Evolutionary conservation across 2,888 invertebrate species (phyloP), one percentile per base, ranked within the genome.

Genomic region (Melanophora roralis): DNA sequence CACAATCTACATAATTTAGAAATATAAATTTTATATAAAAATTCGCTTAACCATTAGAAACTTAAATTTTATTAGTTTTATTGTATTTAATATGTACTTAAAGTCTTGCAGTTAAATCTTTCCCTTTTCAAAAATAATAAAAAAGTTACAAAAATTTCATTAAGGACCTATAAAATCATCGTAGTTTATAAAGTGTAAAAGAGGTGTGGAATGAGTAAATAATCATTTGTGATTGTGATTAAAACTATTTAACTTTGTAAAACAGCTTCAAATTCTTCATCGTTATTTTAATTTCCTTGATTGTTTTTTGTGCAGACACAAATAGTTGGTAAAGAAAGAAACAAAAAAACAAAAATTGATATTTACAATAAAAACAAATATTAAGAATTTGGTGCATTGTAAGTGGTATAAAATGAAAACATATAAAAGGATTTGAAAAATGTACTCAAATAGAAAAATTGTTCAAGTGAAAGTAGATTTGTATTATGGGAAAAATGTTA

Each of bases 191-290:
- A 7, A 9, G 8, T 8, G 6, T 34, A 19, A 59, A 38, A 38
- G 14, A 12, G 34, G 27, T 34, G 6, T 34, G 6, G 34, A 68
- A 27, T 27, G 27, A 27, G 27, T 5, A 47, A 21, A 57, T n/a
- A n/a, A n/a, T n/a, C n/a, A n/a, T n/a, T n/a, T n/a, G 34, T 57
- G 9, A 14, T 19, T 53, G 32, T 9, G 53, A 12, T 64, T 12
- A 19, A 49, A 27, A 23, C 27, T 51, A 71, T 73, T 89, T 88
- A 90, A 86, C 86, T 87, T 89, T 85, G 89, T 89, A 90, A 89
- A 86, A 89, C 90, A 86, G 90, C 90, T 88, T 90, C 90, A 85
- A 90, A 88, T 89, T 89, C 89, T 84, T 88, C 53, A 34, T 32
- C 40, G 9, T 45, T 68, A 64, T 14, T 43, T 51, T 34, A 6